Evolutionary conservation across 2,113 vertebrate species (phyloP).

Genomic region (Megatriorchis doriae): DNA sequence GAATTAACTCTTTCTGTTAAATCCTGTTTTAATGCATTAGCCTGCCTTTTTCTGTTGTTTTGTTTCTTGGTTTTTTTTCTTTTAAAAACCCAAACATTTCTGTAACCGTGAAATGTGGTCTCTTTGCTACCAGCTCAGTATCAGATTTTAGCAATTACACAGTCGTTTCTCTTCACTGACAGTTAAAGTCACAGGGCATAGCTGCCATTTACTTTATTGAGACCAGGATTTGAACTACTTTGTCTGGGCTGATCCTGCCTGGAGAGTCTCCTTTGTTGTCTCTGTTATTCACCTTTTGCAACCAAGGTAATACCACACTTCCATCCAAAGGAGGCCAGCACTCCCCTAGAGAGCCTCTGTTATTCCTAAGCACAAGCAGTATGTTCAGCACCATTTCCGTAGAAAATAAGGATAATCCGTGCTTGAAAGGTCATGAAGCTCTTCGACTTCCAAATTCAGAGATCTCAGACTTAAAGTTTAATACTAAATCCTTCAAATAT

Average conservation of each 20-base stretch:
- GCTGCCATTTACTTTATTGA: constrained; percentile 12
- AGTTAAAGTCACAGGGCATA: constrained; percentile 19
- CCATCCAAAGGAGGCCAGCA: not conserved
- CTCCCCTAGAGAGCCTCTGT: not conserved
- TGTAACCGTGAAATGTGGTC: not conserved
- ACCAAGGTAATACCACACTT: not conserved
- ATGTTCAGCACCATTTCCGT: not conserved
- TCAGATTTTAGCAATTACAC: constrained; percentile 3
- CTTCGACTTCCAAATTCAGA: constrained; percentile 16
- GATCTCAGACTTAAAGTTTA: not conserved
- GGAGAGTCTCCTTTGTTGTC: not conserved
- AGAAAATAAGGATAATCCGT: constrained; percentile 22
- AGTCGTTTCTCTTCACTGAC: constrained; percentile 2
- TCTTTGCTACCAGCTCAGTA: not conserved
- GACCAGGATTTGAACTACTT: constrained; percentile 5
- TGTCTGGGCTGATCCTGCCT: not conserved
- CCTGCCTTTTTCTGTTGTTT: not conserved
- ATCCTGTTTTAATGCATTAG: not conserved
- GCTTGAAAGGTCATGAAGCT: constrained; percentile 4
- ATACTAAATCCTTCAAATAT: not conserved
- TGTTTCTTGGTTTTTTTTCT: not conserved
- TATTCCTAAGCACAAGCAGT: not conserved
- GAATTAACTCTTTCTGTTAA: constrained; percentile 10
- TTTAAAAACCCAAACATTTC: not conserved
- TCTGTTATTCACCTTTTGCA: not conserved